Evolutionary conservation across 2,888 invertebrate genomes (phyloP).

Genomic region (Heliconius charithonia): DNA sequence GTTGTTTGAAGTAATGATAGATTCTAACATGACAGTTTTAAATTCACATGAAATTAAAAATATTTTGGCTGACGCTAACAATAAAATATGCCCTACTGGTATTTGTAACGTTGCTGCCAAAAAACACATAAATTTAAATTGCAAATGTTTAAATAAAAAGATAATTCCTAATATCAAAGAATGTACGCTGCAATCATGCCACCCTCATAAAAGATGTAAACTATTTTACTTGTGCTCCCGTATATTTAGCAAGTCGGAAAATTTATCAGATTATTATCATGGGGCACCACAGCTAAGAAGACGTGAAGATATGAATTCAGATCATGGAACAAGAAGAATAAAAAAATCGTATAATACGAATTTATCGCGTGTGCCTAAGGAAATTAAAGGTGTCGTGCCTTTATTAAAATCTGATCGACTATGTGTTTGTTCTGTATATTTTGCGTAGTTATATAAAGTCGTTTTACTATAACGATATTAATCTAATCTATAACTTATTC

Average conservation of each 20-base stretch:
- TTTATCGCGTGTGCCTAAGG: background rate
- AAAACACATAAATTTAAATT: conserved; percentile 38
- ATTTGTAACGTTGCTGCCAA: conserved; percentile 42
- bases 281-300: background rate
- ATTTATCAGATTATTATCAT: conserved; percentile 19
- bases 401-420: background rate
- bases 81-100: conserved; percentile 47
- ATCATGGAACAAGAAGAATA: background rate
- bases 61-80: conserved; percentile 43
- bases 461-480: too few species aligned
- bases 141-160: conserved; percentile 49
- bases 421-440: background rate
- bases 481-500: too few species aligned
- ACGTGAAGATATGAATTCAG: background rate
- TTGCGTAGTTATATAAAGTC: too few species aligned
- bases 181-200: conserved; percentile 45
- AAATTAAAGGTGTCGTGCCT: background rate
- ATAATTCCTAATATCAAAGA: conserved; percentile 38
- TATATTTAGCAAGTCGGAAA: conserved; percentile 44
- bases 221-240: conserved; percentile 43
- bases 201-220: conserved; percentile 30
- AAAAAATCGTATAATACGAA: background rate
- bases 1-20: conserved; percentile 53
- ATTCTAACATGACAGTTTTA: conserved; percentile 56
- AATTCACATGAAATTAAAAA: conserved; percentile 56